Base-by-base conservation (phyloP, 2,797 vertebrate species). In the Okamejei kenojei region DNA sequence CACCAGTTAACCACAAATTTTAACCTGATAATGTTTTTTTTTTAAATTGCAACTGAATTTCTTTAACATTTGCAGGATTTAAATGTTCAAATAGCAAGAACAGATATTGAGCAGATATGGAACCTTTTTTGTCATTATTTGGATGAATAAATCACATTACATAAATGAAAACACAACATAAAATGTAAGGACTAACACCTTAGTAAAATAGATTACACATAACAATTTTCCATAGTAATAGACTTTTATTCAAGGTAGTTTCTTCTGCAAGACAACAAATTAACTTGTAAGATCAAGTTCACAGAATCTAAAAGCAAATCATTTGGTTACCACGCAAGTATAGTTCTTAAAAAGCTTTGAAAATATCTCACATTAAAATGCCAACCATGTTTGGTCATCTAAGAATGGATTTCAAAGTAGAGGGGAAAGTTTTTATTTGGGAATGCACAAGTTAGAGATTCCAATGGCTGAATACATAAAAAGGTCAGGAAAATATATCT, bases 331-430 rank as follows among this genome's bases (percentile, higher is more conserved):
- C 90, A 92, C 90, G 71, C 73, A 92, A 54, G 90, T 92, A 92
- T 92, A 92, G 90, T 76, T 91, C 90, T 92, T 92, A 92, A 92
- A 92, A 92, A 92, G 90, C 90, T 92, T 71, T 29, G 90, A 76
- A 92, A 92, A 92, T 92, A 92, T 92, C 90, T 92, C 90, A 92
- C 90, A 76, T 92, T 92, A 92, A 92, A 92, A 92, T 92, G 90
- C 76, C 90, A 92, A 71, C 90, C 90, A 92, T 92, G 90, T 92
- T 92, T 92, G 90, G 90, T 92, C 90, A 92, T 92, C 73, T 92
- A 92, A 92, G 90, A 92, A 54, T 74, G 90, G 71, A 76, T 76
- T 58, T 92, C 38, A 45, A 76, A 38, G 71, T 76, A 92, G 68
- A 73, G 90, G 90, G 90, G 71, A 74, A 91, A 76, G 71, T 74